Evolutionary conservation across 2,797 vertebrate species (phyloP), one percentile per base, ranked within the genome.

Genomic region (Labeo calbasu): DNA sequence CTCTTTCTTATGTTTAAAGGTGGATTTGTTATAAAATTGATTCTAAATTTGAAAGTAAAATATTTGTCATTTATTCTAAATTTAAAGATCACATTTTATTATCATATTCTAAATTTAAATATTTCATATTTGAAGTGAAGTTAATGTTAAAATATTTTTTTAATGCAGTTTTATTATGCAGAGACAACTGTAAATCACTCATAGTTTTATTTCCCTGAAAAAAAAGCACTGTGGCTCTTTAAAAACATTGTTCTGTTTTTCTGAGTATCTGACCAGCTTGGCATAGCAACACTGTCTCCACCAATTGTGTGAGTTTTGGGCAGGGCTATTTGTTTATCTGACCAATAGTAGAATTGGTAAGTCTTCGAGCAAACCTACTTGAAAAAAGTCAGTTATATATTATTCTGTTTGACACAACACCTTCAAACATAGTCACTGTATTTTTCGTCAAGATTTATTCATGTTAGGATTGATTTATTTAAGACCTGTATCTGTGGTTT

Each of bases 381-480:
- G 5, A 48, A 78, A 48, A 65, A 32, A 50, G 23, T 46, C n/a
- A 48, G 17, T 48, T 79, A 25, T 50, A 15, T 21, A 32, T 65
- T 50, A 66, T 51, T 66, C 23, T 79, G 36, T 65, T 50, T 66
- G 59, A 63, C 43, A 13, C 43, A 5, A 32, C 59, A 78, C 59
- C n/a, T 46, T 77, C 10, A 59, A 77, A 61, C 36, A 43, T 57
- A 53, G 28, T 4, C 69, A 9, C 13, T 50, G 7, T 48, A 25
- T 43, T 61, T 23, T 57, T 43, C 1, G n/a, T 25, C 40, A 40
- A 77, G 21, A 77, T 77, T 59, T 61, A 46, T 43, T 61, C 10
- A 65, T 40, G 36, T 6, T 78, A 50, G 25, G 57, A 50, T 8
- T 32, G 55, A 72, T 72, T 72, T 21, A 81, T 72, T 72, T 19